phyloP scores from a whole-genome alignment of 1,140 invertebrate species.

The Adelges cooleyi region DNA sequence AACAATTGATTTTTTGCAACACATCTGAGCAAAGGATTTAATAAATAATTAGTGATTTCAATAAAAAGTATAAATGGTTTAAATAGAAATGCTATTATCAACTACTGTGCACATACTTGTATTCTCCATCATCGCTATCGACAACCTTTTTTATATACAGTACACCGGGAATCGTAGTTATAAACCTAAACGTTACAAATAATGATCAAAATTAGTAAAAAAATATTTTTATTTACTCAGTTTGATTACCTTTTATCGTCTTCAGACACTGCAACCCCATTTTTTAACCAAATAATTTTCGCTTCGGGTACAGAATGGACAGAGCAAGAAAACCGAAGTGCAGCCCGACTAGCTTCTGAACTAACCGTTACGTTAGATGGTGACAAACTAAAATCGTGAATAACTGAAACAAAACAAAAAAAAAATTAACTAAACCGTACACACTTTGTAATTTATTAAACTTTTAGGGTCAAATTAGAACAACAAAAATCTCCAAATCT shows the following conservation, averaged over 20 bases:
- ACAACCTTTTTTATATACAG: conserved; percentile 31
- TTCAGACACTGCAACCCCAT: conserved; percentile 31
- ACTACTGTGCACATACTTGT: conserved; percentile 32
- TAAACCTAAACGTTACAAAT: conserved; percentile 23
- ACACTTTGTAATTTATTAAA: too few species aligned
- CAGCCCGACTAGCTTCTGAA: conserved; percentile 22
- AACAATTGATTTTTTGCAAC: neutral
- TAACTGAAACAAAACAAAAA: neutral
- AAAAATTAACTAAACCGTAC: too few species aligned
- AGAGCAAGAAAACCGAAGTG: conserved; percentile 30
- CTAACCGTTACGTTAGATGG: neutral
- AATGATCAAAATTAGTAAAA: neutral
- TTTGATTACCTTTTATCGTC: conserved; percentile 30
- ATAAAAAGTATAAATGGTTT: too few species aligned
- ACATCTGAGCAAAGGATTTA: neutral
- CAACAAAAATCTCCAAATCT: too few species aligned
- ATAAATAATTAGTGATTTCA: too few species aligned
- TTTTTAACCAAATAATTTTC: conserved; percentile 30
- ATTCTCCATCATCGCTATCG: conserved; percentile 31
- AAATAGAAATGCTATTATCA: too few species aligned
- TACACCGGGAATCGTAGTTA: conserved; percentile 31
- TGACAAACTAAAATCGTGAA: neutral
- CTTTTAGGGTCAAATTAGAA: too few species aligned
- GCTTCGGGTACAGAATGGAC: conserved; percentile 33
- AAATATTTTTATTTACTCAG: neutral